Conservation (phyloP, 1,140 invertebrate genomes). For the Pseudoatta argentina region DNA sequence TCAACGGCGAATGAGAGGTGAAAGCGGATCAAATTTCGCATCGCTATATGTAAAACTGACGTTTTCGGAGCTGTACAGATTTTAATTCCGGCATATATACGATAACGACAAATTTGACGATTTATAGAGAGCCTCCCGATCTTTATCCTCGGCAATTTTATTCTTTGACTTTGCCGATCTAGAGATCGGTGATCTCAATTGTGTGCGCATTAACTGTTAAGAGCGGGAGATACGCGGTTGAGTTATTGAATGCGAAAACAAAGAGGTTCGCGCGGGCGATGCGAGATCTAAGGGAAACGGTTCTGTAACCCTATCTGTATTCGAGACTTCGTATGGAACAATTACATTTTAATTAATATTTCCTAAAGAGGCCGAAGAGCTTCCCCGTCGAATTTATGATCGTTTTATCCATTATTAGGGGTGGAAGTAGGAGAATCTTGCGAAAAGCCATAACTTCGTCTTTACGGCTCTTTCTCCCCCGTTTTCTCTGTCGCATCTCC, state of each 20-base stretch:
- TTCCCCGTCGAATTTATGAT: slow-evolving; percentile 86
- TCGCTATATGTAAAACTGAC: neutral
- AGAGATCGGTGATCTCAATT: slow-evolving; percentile 11
- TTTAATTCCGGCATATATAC: no score
- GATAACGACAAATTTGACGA: no score
- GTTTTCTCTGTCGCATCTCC: slow-evolving; percentile 39
- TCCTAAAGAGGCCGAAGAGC: slow-evolving; percentile 86
- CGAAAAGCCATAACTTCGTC: slow-evolving; percentile 84
- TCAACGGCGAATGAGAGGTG: neutral
- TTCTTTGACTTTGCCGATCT: no score
- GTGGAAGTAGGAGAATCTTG: slow-evolving; percentile 81
- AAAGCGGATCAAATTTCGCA: slow-evolving; percentile 10
- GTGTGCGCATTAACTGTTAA: slow-evolving; percentile 1
- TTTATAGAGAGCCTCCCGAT: neutral
- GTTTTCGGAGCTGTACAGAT: neutral
- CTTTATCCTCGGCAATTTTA: neutral
- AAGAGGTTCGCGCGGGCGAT: slow-evolving; percentile 70
- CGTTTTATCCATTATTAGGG: slow-evolving; percentile 87
- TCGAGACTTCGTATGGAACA: slow-evolving; percentile 82
- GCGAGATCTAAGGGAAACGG: slow-evolving; percentile 72
- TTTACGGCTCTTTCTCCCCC: slow-evolving; percentile 82
- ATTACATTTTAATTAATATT: slow-evolving; percentile 88
- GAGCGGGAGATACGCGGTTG: slow-evolving; percentile 49
- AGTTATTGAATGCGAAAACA: slow-evolving; percentile 78
- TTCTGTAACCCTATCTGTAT: slow-evolving; percentile 70